Evolutionary conservation across 2,113 vertebrate genomes (phyloP).

Genomic region (pig (Sus scrofa)): DNA sequence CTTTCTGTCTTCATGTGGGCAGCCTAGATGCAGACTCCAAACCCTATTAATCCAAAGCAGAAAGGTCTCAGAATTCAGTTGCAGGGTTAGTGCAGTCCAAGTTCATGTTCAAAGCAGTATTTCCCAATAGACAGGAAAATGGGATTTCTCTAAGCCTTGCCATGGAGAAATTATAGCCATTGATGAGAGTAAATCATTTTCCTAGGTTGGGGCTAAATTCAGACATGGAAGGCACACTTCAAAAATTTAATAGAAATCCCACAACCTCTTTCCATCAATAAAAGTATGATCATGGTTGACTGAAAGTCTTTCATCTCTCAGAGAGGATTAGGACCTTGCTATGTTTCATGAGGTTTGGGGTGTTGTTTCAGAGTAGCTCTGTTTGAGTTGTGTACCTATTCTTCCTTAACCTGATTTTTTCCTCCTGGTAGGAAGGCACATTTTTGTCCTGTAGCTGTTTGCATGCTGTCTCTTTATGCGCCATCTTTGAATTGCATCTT

Average conservation of each 20-base stretch:
- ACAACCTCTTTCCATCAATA: slow-evolving; percentile 15
- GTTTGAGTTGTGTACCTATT: background rate
- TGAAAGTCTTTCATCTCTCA: slow-evolving; percentile 54
- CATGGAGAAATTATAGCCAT: slow-evolving; percentile 20
- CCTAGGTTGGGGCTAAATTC: background rate
- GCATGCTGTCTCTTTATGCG: background rate
- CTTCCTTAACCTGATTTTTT: slow-evolving; percentile 38
- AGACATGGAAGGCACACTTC: slow-evolving; percentile 41
- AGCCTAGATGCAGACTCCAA: background rate
- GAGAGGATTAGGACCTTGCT: background rate
- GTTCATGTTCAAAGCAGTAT: slow-evolving; percentile 56
- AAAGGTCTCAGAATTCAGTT: slow-evolving; percentile 31
- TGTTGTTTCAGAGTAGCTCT: slow-evolving; percentile 41
- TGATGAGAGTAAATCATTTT: slow-evolving; percentile 48
- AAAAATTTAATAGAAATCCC: slow-evolving; percentile 45
- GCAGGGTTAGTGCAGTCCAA: background rate
- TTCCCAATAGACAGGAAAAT: slow-evolving; percentile 54
- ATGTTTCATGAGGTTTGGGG: background rate
- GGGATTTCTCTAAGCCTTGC: slow-evolving; percentile 25
- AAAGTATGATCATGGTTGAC: slow-evolving; percentile 48
- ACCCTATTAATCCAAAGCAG: slow-evolving; percentile 35
- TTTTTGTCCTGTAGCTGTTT: slow-evolving; percentile 49
- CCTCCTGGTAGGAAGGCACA: background rate
- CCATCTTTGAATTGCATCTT: slow-evolving; percentile 11
- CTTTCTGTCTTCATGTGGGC: background rate